Percentiles rank a stretch among this genome's conserved stretches.
phyloP scores from a whole-genome alignment of 2,888 invertebrate genomes.

The Drosophila barbarae region DNA sequence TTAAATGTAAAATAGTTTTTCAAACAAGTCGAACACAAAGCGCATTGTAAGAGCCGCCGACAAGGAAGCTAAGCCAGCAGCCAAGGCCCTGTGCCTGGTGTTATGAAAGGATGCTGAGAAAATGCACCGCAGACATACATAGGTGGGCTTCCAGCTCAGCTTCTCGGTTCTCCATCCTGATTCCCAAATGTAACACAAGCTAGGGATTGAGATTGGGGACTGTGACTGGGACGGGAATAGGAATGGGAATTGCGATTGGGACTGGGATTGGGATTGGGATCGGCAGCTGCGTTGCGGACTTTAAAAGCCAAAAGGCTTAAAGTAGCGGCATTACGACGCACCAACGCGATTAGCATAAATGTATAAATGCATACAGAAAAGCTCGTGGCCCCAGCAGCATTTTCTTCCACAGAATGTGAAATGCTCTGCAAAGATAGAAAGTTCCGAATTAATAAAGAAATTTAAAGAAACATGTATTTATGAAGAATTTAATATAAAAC shows the following conservation, averaged over 20 bases:
- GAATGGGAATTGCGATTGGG: slow-evolving; percentile 22
- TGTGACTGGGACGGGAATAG: slow-evolving; percentile 26
- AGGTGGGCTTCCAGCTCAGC: slow-evolving; percentile 36
- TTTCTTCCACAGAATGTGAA: not conserved
- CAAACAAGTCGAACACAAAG: slow-evolving; percentile 75
- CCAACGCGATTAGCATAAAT: slow-evolving; percentile 71
- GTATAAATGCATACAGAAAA: slow-evolving; percentile 70
- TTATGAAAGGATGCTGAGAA: slow-evolving; percentile 70
- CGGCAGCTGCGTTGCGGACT: slow-evolving; percentile 62
- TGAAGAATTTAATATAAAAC: not conserved
- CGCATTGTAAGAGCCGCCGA: slow-evolving; percentile 69
- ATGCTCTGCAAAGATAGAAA: not conserved
- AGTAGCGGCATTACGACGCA: slow-evolving; percentile 76
- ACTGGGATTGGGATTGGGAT: slow-evolving; percentile 31
- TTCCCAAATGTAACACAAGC: slow-evolving; percentile 41
- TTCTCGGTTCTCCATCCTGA: not conserved
- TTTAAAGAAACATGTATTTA: not conserved
- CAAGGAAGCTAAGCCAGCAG: slow-evolving; percentile 41
- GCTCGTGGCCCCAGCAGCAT: not conserved
- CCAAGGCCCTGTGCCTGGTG: slow-evolving; percentile 26
- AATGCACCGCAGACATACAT: slow-evolving; percentile 55
- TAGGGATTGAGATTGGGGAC: slow-evolving; percentile 21
- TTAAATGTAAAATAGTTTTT: slow-evolving; percentile 75
- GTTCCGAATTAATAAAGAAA: not conserved
- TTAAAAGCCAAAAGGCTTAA: slow-evolving; percentile 71